Conservation (phyloP, 2,888 invertebrate genomes). For the Polietes domitor region DNA sequence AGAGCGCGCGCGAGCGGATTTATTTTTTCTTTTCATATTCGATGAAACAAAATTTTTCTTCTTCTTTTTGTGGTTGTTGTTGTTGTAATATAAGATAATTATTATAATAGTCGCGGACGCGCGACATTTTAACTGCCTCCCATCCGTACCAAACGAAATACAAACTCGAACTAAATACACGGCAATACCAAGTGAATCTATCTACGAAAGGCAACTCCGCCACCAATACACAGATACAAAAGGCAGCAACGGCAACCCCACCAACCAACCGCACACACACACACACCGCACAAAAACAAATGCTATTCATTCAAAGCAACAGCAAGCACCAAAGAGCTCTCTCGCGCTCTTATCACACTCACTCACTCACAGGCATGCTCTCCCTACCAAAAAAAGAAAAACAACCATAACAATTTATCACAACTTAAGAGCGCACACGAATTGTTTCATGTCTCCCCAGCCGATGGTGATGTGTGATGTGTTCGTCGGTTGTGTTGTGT, state of each 20-base stretch:
- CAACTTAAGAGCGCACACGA: constrained; percentile 18
- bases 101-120: constrained; percentile 70
- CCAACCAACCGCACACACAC: not conserved
- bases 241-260: not conserved
- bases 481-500: not conserved
- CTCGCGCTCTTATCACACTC: not conserved
- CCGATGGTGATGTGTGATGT: not conserved
- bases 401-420: not conserved
- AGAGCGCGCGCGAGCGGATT: constrained; percentile 15
- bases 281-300: constrained; percentile 29
- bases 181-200: constrained; percentile 57
- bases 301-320: constrained; percentile 1
- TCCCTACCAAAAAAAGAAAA: not conserved
- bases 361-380: no score
- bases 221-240: not conserved
- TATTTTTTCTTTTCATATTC: constrained; percentile 39
- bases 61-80: constrained; percentile 33
- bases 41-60: constrained; percentile 35
- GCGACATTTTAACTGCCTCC: constrained; percentile 72
- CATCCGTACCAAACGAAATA: constrained; percentile 80
- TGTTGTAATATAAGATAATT: constrained; percentile 45
- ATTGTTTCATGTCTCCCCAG: not conserved
- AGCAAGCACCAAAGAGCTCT: not conserved
- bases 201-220: constrained; percentile 42
- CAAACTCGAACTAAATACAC: constrained; percentile 79